A percentile compares a stretch with the other conserved stretches of the same genome.
Evolutionary conservation across 1,140 invertebrate species (phyloP).

Genomic region (Mamestra configurata): DNA sequence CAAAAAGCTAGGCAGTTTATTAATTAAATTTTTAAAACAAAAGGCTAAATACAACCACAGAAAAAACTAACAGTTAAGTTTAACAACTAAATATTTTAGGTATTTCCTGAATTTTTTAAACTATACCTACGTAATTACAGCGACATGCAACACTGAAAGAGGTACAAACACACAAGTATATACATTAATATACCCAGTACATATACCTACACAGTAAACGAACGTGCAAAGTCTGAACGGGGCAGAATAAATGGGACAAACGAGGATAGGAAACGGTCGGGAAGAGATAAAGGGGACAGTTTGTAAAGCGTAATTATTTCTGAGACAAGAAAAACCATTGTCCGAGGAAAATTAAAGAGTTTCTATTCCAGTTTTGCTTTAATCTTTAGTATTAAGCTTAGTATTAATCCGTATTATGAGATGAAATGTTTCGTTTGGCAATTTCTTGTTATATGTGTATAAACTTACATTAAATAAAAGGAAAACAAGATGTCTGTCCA

Average conservation of each 20-base stretch:
- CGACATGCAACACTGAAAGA: neutral
- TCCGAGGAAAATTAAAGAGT: conserved; percentile 51
- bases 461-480: no score
- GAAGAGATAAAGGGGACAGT: conserved; percentile 67
- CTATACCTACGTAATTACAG: neutral
- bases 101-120: neutral
- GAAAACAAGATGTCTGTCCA: no score
- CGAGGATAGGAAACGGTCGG: conserved; percentile 63
- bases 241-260: conserved; percentile 68
- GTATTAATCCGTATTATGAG: no score
- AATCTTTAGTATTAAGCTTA: conserved; percentile 46
- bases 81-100: neutral
- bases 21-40: no score
- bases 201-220: conserved; percentile 22
- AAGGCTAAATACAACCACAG: no score
- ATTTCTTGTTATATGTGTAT: no score
- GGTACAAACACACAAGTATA: neutral
- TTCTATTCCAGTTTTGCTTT: conserved; percentile 46
- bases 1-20: no score
- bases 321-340: conserved; percentile 59
- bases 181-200: neutral
- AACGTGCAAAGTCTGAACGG: conserved; percentile 37
- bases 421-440: conserved; percentile 3
- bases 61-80: neutral
- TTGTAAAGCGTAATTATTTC: conserved; percentile 77